Conservation (phyloP, 1,140 invertebrate genomes). For the Apis dorsata region DNA sequence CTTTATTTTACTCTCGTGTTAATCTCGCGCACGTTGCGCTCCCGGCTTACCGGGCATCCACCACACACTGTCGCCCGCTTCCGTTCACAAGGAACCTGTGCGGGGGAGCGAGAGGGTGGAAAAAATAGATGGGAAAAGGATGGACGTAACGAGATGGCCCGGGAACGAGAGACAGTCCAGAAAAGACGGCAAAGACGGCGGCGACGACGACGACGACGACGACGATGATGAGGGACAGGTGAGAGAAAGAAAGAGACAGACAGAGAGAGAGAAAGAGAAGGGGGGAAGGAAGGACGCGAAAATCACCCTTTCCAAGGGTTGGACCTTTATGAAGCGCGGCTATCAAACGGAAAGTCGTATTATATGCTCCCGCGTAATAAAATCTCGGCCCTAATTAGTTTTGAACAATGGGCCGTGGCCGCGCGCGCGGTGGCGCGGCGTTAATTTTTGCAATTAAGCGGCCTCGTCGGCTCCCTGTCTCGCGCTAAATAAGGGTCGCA, state of each 20-base stretch:
- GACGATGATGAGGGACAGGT: too few relatives aligned
- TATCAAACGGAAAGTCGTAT: constrained; percentile 61
- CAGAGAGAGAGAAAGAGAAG: not conserved
- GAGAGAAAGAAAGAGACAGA: not conserved
- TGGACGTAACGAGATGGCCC: not conserved
- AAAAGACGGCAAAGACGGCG: not conserved
- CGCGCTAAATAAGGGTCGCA: constrained; percentile 40
- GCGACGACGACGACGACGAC: too few relatives aligned
- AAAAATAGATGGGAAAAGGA: not conserved
- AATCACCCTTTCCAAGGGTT: constrained; percentile 12
- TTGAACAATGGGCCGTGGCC: constrained; percentile 64
- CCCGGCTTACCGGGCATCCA: constrained; percentile 35
- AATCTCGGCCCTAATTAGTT: constrained; percentile 72
- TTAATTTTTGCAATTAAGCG: constrained; percentile 75
- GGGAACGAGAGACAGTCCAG: not conserved
- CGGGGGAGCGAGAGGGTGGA: not conserved
- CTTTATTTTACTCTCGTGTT: constrained; percentile 77
- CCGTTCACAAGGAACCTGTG: constrained; percentile 31
- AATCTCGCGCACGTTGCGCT: constrained; percentile 63
- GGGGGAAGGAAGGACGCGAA: not conserved
- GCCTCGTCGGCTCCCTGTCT: constrained; percentile 24
- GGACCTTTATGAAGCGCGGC: constrained; percentile 54
- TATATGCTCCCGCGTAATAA: constrained; percentile 59
- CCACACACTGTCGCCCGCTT: constrained; percentile 40
- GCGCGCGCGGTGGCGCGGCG: constrained; percentile 39